Percentiles rank a stretch among this genome's conserved stretches.
Conservation (phyloP, 2,113 vertebrate genomes). For the Okapia johnstoni region DNA sequence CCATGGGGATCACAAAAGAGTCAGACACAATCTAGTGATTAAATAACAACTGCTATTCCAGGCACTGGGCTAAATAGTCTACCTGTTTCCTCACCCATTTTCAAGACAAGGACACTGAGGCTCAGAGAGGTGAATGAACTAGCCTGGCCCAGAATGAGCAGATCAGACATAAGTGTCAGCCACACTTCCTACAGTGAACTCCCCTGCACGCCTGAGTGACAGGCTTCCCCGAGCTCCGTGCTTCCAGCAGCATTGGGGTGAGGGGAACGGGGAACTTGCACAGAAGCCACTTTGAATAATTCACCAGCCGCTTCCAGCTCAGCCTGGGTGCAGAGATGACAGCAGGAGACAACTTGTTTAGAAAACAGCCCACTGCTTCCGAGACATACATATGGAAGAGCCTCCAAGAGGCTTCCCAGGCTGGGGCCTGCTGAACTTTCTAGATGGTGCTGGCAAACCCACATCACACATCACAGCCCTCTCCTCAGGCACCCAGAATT, state of each 20-base stretch:
- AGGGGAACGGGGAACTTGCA: not conserved
- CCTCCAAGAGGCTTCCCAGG: not conserved
- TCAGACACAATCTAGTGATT: no score
- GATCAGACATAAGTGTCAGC: not conserved
- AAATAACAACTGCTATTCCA: not conserved
- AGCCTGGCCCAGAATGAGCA: not conserved
- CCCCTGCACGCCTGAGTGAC: not conserved
- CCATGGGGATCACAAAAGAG: no score
- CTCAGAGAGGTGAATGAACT: not conserved
- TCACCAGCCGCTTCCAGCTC: not conserved
- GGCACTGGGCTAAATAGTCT: not conserved
- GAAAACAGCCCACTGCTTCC: not conserved
- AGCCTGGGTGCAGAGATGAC: not conserved
- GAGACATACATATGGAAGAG: not conserved
- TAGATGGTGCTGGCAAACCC: not conserved
- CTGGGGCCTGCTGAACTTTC: not conserved
- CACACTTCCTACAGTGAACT: not conserved
- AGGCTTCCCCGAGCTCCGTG: not conserved
- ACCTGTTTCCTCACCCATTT: not conserved
- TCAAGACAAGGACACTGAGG: not conserved
- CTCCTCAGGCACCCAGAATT: not conserved
- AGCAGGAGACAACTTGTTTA: not conserved
- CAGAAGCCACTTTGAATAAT: not conserved
- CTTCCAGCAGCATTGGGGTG: not conserved
- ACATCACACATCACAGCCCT: not conserved